Percentiles rank a stretch among this genome's conserved stretches.
These are phyloP conservation scores for Trichosurus vulpecula DNA, from an alignment of 2,797 vertebrate species.

Conservation along the genomic window DNA sequence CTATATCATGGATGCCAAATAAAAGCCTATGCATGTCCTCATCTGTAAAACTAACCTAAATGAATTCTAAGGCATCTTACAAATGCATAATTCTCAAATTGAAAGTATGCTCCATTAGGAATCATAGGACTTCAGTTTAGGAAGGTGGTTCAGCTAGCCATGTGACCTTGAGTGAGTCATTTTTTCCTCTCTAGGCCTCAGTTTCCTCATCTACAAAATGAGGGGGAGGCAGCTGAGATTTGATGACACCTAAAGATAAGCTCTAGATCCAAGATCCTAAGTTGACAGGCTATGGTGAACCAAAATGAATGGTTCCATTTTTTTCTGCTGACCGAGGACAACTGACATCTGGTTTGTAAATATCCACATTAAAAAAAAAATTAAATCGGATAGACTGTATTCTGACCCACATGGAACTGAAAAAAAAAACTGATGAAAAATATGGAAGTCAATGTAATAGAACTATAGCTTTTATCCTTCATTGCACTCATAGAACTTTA, in stretches of 20 bases:
- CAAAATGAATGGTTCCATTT: not conserved
- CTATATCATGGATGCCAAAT: not conserved
- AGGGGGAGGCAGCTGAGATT: not conserved
- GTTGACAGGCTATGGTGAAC: not conserved
- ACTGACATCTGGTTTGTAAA: not conserved
- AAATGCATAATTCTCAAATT: not conserved
- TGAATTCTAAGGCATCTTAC: not conserved
- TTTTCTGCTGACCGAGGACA: not conserved
- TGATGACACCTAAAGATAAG: not conserved
- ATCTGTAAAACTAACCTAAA: not conserved
- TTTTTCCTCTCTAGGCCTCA: not conserved
- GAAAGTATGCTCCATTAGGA: not conserved
- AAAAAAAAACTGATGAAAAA: not conserved
- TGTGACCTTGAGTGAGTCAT: not conserved
- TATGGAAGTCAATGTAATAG: not conserved
- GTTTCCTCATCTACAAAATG: not conserved
- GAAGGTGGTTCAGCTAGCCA: not conserved
- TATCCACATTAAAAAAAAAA: slow-evolving; percentile 13
- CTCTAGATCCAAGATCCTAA: not conserved
- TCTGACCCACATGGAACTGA: not conserved
- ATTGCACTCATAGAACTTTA: not conserved
- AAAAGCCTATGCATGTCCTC: not conserved
- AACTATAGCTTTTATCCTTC: not conserved
- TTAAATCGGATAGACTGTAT: not conserved
- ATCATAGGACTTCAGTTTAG: not conserved